Conservation (phyloP, 2,113 vertebrate genomes). For the Corapipo altera region DNA sequence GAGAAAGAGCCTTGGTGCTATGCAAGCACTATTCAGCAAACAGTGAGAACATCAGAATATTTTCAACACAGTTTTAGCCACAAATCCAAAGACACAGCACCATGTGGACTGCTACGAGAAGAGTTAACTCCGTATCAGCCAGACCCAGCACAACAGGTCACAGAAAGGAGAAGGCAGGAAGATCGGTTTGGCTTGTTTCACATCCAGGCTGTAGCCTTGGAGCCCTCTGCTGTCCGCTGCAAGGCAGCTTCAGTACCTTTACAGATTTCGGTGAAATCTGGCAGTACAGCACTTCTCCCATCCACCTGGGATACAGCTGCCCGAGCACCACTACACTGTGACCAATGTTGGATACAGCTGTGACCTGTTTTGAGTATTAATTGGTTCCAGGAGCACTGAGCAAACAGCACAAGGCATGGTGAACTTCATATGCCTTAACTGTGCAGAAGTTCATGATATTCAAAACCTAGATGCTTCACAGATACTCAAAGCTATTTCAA, state of each 20-base stretch:
- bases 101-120: background rate
- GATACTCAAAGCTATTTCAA: background rate
- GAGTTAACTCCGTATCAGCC: background rate
- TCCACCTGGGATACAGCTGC: background rate
- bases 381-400: background rate
- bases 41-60: background rate
- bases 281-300: background rate
- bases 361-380: background rate
- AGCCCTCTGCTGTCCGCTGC: background rate
- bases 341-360: background rate
- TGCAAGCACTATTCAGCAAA: background rate
- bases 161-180: background rate
- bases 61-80: background rate
- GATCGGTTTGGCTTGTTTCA: background rate
- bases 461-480: background rate
- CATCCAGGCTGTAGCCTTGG: background rate
- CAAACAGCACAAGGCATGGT: background rate
- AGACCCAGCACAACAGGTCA: accelerated
- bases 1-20: background rate
- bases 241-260: background rate
- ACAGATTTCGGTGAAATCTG: accelerated
- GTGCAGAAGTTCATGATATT: background rate
- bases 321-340: background rate
- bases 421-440: background rate
- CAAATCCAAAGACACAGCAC: background rate